Conservation (phyloP, 2,113 vertebrate genomes). For the Semnopithecus entellus region DNA sequence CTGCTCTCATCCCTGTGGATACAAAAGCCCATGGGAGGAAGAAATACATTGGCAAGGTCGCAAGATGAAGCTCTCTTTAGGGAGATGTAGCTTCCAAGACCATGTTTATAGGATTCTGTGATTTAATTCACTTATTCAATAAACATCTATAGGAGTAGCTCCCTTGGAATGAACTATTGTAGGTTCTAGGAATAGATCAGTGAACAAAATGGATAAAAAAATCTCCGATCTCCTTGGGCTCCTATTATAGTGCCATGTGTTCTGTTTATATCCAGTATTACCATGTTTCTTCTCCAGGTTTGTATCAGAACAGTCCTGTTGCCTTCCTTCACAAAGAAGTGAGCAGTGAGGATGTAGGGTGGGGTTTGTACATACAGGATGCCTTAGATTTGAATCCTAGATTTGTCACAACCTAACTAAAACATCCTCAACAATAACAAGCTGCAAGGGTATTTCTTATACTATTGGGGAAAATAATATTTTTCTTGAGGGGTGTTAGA, state of each 20-base stretch:
- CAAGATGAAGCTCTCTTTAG: not conserved
- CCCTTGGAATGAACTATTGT: not conserved
- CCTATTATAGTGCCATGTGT: not conserved
- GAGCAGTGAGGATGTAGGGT: fast-evolving
- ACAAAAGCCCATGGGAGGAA: not conserved
- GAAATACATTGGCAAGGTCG: not conserved
- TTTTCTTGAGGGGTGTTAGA: not conserved
- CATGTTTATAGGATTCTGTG: not conserved
- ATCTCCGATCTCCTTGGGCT: not conserved
- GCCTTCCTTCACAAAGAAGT: not conserved
- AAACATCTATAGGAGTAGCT: not conserved
- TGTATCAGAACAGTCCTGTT: not conserved
- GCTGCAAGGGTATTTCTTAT: not conserved
- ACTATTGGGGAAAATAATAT: not conserved
- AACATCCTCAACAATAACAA: not conserved
- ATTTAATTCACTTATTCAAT: conserved; percentile 4
- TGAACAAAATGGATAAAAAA: not conserved
- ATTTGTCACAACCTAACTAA: not conserved
- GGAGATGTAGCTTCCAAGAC: not conserved
- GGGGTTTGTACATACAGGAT: not conserved
- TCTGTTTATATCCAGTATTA: not conserved
- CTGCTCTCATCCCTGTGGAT: not conserved
- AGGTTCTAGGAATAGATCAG: not conserved
- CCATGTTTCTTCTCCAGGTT: not conserved
- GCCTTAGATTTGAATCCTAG: not conserved